Conservation (phyloP, 2,888 invertebrate genomes). For the Xestia rhomboidea region DNA sequence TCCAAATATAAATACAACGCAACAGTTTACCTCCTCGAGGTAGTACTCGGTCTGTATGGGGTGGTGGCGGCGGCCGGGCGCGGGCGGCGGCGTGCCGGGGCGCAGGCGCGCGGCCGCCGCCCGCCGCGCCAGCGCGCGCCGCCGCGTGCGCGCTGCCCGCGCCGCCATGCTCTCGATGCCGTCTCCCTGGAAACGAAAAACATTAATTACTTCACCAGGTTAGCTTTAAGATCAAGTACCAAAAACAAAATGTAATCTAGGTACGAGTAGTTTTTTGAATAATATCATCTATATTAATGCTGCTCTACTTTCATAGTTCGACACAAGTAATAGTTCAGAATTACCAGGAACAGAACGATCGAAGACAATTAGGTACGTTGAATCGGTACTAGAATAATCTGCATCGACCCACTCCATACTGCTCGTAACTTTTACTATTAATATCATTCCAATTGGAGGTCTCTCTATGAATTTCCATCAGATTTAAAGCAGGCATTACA, state of each 20-base stretch:
- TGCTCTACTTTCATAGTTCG: background rate
- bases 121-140: slow-evolving; percentile 93
- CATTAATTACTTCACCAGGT: background rate
- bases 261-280: background rate
- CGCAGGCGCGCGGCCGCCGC: slow-evolving; percentile 93
- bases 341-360: background rate
- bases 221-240: background rate
- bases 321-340: background rate
- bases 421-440: background rate
- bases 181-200: slow-evolving; percentile 77
- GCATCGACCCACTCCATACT: background rate
- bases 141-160: slow-evolving; percentile 89
- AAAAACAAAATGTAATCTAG: background rate
- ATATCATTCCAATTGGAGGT: slow-evolving; percentile 1
- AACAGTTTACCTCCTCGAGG: slow-evolving; percentile 93
- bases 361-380: background rate
- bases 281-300: background rate
- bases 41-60: slow-evolving; percentile 97
- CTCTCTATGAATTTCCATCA: no score
- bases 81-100: slow-evolving; percentile 94
- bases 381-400: background rate
- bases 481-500: no score
- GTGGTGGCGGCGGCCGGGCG: slow-evolving; percentile 95
- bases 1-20: background rate
- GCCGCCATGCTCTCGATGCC: slow-evolving; percentile 84